A percentile compares a stretch with the other conserved stretches of the same genome.
Evolutionary conservation across 2,888 invertebrate species (phyloP).

Genomic region (Nephrotoma guestfalica): DNA sequence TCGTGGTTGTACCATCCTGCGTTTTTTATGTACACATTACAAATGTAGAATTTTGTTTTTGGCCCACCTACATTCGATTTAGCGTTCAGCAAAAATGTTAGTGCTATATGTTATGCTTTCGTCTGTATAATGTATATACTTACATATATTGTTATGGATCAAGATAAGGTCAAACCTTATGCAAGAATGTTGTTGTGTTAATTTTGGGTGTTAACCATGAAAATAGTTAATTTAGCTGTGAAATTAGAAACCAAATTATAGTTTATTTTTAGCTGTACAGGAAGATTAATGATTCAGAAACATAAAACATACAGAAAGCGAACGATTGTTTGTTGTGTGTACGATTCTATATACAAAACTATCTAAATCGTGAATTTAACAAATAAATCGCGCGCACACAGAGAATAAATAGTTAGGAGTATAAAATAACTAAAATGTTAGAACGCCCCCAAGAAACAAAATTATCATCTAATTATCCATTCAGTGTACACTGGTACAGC

Average conservation of each 20-base stretch:
- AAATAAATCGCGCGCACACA: neutral
- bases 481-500: neutral
- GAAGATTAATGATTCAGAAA: neutral
- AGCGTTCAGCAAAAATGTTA: neutral
- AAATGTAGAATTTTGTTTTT: neutral
- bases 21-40: neutral
- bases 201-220: slow-evolving; percentile 2
- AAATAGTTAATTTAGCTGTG: slow-evolving; percentile 2
- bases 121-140: neutral
- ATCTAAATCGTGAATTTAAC: neutral
- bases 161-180: neutral
- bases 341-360: neutral
- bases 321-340: neutral
- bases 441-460: neutral
- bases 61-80: neutral
- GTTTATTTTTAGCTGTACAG: neutral
- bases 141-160: neutral
- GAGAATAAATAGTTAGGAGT: neutral
- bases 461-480: neutral
- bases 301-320: neutral
- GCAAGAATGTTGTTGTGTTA: neutral
- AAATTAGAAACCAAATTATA: neutral
- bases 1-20: neutral
- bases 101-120: neutral
- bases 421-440: neutral